Conservation (phyloP, 2,797 vertebrate genomes). For the Leptatherina wallacei region DNA sequence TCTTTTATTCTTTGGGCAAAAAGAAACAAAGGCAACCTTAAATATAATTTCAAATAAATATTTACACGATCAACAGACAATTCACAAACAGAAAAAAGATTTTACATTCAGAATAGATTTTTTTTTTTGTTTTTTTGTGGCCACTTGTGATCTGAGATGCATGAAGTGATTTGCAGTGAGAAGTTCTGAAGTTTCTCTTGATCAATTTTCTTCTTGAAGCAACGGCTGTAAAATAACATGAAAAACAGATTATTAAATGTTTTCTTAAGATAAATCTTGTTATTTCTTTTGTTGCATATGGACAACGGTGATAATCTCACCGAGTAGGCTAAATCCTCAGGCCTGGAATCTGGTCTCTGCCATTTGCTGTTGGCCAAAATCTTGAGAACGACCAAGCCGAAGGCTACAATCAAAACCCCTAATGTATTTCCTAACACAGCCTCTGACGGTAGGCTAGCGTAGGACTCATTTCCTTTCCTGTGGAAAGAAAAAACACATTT, state of each 20-base stretch:
- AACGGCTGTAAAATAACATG: constrained; percentile 71
- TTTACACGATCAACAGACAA: constrained; percentile 29
- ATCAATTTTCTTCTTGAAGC: constrained; percentile 75
- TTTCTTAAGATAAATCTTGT: not conserved
- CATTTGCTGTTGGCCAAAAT: constrained; percentile 87
- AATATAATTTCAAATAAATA: constrained; percentile 57
- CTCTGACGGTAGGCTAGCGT: constrained; percentile 85
- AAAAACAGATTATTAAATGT: not conserved
- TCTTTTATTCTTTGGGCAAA: constrained; percentile 27
- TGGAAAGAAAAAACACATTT: not conserved
- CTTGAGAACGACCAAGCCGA: constrained; percentile 86
- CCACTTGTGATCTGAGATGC: not conserved
- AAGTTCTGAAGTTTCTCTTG: constrained; percentile 6
- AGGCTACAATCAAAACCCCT: constrained; percentile 87
- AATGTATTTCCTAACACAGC: constrained; percentile 86
- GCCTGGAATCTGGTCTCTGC: constrained; percentile 84
- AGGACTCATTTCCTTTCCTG: constrained; percentile 73
- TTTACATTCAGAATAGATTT: constrained; percentile 31
- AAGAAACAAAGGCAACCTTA: constrained; percentile 27
- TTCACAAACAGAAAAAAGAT: not conserved
- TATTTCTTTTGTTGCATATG: not conserved
- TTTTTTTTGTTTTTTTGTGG: not conserved
- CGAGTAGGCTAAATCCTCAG: constrained; percentile 65
- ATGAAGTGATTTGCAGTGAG: constrained; percentile 2
- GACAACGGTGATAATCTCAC: constrained; percentile 61